A percentile compares a stretch with the other conserved stretches of the same genome.
Evolutionary conservation across 2,888 invertebrate species (phyloP).

Genomic region (Pterostichus madidus): DNA sequence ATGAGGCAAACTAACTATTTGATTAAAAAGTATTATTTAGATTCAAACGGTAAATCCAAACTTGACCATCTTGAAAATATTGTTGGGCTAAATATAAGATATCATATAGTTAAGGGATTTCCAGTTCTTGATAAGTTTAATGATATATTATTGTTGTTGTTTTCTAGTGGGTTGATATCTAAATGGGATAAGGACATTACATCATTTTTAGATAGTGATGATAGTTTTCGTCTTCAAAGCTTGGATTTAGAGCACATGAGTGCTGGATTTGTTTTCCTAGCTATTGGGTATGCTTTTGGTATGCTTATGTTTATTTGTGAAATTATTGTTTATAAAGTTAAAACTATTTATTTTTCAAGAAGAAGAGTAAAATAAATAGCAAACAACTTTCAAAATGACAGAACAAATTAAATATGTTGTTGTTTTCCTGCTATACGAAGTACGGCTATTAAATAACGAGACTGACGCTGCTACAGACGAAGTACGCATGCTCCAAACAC

Average conservation of each 20-base stretch:
- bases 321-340: constrained; percentile 9
- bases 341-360: neutral
- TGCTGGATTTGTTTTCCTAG: constrained; percentile 31
- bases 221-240: constrained; percentile 1
- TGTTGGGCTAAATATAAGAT: constrained; percentile 12
- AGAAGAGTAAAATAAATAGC: too few relatives aligned
- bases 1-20: constrained; percentile 68
- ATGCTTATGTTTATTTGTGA: constrained; percentile 32
- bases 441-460: too few relatives aligned
- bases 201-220: constrained; percentile 7
- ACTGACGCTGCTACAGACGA: too few relatives aligned
- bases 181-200: constrained; percentile 60
- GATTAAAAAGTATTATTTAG: constrained; percentile 68
- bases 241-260: constrained; percentile 16
- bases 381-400: too few relatives aligned
- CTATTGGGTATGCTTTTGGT: neutral
- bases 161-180: constrained; percentile 47
- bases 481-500: too few relatives aligned
- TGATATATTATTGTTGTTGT: constrained; percentile 12
- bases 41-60: constrained; percentile 66
- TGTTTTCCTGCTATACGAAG: too few relatives aligned
- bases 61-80: constrained; percentile 33
- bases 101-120: constrained; percentile 53
- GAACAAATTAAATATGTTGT: too few relatives aligned
- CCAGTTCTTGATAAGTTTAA: constrained; percentile 55